phyloP scores from a whole-genome alignment of 53 echinoderm and acorn worm genomes.

The Temnopleurus reevesii region DNA sequence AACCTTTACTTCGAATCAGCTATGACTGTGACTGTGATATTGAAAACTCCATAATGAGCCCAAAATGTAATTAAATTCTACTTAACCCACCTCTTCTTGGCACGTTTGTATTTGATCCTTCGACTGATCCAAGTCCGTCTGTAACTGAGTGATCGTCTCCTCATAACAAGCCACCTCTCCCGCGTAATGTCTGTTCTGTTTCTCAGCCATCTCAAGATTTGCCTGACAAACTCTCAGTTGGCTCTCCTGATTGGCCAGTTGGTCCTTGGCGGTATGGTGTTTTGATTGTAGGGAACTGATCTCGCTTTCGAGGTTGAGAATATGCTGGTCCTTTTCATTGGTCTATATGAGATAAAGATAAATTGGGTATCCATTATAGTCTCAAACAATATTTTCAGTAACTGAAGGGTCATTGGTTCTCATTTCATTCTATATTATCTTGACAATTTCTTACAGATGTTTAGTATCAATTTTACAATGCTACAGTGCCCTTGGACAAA shows the following conservation, averaged over 20 bases:
- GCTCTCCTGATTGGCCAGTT: conserved; percentile 78
- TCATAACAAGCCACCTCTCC: conserved; percentile 78
- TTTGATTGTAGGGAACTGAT: conserved; percentile 65
- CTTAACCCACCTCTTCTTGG: conserved; percentile 70
- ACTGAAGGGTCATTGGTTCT: too few relatives aligned
- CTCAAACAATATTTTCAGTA: too few relatives aligned
- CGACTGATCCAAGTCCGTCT: conserved; percentile 75
- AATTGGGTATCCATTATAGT: too few relatives aligned
- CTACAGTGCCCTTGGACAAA: too few relatives aligned
- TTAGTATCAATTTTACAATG: too few relatives aligned
- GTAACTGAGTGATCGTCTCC: conserved; percentile 75
- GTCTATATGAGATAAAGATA: neutral
- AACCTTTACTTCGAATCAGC: neutral
- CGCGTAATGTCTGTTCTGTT: conserved; percentile 76
- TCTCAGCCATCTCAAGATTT: conserved; percentile 86
- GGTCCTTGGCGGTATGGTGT: conserved; percentile 65
- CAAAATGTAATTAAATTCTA: neutral
- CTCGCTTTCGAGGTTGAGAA: conserved; percentile 73
- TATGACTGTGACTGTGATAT: neutral
- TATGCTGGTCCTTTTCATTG: conserved; percentile 70
- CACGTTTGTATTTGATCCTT: conserved; percentile 70
- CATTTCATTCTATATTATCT: too few relatives aligned
- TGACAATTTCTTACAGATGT: too few relatives aligned
- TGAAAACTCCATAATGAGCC: too few relatives aligned
- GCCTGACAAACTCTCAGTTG: conserved; percentile 76